Evolutionary conservation across 2,888 invertebrate genomes (phyloP).

Genomic region (Lepidocyrtinus sp.): DNA sequence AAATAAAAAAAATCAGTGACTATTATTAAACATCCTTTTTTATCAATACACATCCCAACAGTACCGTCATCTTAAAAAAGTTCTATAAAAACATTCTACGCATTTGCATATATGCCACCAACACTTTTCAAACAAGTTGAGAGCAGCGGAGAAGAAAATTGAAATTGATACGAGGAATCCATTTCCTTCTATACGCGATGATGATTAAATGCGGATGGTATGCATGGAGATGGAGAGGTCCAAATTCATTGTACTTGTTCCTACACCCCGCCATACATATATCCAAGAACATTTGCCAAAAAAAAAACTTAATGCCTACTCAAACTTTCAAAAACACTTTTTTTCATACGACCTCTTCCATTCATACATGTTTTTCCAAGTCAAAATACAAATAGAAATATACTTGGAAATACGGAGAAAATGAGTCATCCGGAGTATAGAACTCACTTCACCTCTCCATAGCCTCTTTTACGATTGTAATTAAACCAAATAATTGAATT

Average conservation of each 20-base stretch:
- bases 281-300: background rate
- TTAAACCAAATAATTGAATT: too few species aligned
- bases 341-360: too few species aligned
- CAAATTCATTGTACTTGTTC: background rate
- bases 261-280: background rate
- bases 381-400: too few species aligned
- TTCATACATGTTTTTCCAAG: too few species aligned
- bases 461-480: too few species aligned
- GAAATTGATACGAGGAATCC: background rate
- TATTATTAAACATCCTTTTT: conserved; percentile 52
- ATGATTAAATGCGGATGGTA: conserved; percentile 51
- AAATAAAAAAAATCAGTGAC: conserved; percentile 38
- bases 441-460: too few species aligned
- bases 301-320: background rate
- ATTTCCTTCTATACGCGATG: conserved; percentile 15
- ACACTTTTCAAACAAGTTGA: background rate
- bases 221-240: conserved; percentile 47
- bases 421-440: too few species aligned
- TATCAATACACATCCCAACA: background rate
- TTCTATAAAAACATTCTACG: background rate
- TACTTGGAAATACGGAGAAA: too few species aligned
- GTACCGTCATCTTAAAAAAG: background rate
- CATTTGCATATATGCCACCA: background rate
- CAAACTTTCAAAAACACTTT: background rate
- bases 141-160: background rate